Base-by-base conservation (phyloP, 2,113 vertebrate species). In the Hipposideros armiger region DNA sequence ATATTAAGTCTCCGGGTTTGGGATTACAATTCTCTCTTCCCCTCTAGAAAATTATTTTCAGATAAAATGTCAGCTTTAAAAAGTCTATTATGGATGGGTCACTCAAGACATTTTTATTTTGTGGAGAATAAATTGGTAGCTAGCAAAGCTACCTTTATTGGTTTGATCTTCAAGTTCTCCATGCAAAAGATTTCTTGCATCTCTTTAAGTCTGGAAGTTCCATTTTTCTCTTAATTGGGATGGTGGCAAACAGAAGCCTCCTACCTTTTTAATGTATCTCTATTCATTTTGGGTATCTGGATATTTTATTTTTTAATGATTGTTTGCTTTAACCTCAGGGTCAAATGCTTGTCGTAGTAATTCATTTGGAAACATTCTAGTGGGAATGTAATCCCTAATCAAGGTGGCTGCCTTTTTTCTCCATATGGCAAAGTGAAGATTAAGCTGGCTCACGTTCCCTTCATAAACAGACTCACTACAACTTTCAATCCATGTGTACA, bases 11-110 rank as follows among this genome's bases (percentile, higher is more conserved):
- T 90, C 24, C 83, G 52, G 10, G 11, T 50, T 92, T 77, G 60
- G 14, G 42, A 24, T 54, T 67, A 10, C 7, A 70, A 17, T 42
- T 60, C n/a, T 67, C 13, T 90, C 7, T 20, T 97, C 36, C 94
- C 60, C 6, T 96, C 91, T 90, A 95, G 84, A 54, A 92, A 78
- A 15, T 88, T 78, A 88, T 95, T 82, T 97, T 95, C 28, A 83
- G 73, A 77, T 92, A 84, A 80, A 81, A 77, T 90, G 97, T 96
- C 87, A 32, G 26, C 85, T 58, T 76, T 42, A 69, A 72, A 93
- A 87, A 92, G 40, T 97, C 15, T 94, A 0, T 92, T 78, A 94
- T 32, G 11, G 84, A 54, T 26, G 1, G 45, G 40, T 74, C 78
- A 84, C 64, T 89, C 11, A 95, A 92, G 81, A 45, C 24, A 86